Base-by-base conservation (phyloP, 2,113 vertebrate genomes). In the Gallinago jamesoni region DNA sequence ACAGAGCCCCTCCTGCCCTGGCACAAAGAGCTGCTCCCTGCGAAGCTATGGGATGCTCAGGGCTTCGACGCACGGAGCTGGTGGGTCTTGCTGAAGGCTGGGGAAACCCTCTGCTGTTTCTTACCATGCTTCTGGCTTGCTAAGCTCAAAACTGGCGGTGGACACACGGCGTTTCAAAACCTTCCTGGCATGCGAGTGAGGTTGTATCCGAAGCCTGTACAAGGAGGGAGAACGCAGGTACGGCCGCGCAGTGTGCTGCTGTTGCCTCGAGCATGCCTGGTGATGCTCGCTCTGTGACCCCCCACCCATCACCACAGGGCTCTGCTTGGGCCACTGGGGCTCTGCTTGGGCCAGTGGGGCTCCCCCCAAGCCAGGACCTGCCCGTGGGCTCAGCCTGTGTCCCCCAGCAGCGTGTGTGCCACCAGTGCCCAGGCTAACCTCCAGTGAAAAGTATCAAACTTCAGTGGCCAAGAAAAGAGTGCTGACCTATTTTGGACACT, bases 401-500 rank as follows among this genome's bases (percentile, higher is more conserved):
- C 64, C 35, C 55, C 76, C 55, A 78, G 43, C 57, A 35, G 25
- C 4, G 16, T 56, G 48, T 89, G 76, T 91, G 85, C 55, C 23
- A 47, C 60, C 19, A 33, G 81, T 1, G 12, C 31, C 80, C 73
- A 50, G 84, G 78, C 86, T 74, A 60, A 90, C 90, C 35, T 90
- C 84, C 67, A 94, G 90, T 48, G 77, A 87, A 90, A 93, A 88
- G 94, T 95, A 84, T 92, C 95, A 96, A 85, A 95, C 94, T 97
- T 95, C 80, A 57, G 57, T 96, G 75, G 95, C 95, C 93, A 95
- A 96, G 93, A 91, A 96, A 91, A 96, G 93, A 97, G 90, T 33
- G 96, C 97, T 98, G 98, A 98, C 98, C 98, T 98, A 98, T 98
- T 98, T 98, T 98, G 97, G 96, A 97, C 90, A 89, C 97, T 98